Evolutionary conservation across 1,140 invertebrate genomes (phyloP).

Genomic region (Littorina saxatilis): DNA sequence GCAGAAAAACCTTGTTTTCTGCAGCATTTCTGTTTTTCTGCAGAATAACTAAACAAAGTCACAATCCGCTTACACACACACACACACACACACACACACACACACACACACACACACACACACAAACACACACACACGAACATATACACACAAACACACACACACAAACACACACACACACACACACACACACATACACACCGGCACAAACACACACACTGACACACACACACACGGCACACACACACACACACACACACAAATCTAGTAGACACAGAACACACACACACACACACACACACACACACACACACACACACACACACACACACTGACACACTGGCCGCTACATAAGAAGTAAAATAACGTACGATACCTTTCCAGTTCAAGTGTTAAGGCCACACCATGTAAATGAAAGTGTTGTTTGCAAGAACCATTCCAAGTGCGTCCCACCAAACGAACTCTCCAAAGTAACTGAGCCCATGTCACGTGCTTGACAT

Average conservation of each 20-base stretch:
- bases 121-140: background rate
- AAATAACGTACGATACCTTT: too few species aligned
- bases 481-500: too few species aligned
- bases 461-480: too few species aligned
- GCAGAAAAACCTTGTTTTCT: too few species aligned
- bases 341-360: background rate
- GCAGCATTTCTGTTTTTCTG: too few species aligned
- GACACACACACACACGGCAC: slow-evolving; percentile 1
- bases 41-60: too few species aligned
- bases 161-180: background rate
- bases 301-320: background rate
- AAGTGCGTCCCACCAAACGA: too few species aligned
- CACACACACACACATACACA: slow-evolving; percentile 9
- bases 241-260: background rate
- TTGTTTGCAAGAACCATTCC: background rate
- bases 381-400: too few species aligned
- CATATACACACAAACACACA: slow-evolving; percentile 1
- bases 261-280: background rate
- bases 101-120: slow-evolving; percentile 13
- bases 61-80: background rate
- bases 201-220: background rate
- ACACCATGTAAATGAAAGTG: too few species aligned
- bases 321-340: background rate
- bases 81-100: background rate
- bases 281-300: slow-evolving; percentile 6